Conservation (phyloP, 2,797 vertebrate genomes). For the Trichosurus vulpecula region DNA sequence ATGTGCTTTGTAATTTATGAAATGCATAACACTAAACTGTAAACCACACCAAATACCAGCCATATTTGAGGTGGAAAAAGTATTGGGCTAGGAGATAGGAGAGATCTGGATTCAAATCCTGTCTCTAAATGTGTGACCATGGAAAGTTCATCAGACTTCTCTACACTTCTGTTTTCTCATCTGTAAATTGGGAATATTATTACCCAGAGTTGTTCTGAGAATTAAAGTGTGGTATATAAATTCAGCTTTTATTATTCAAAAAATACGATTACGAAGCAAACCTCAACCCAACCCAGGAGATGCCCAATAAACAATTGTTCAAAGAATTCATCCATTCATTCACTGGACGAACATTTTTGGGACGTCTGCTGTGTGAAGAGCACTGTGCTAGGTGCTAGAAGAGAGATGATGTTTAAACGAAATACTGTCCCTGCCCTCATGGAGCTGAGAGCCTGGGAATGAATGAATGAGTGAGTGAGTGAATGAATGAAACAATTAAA, state of each 20-base stretch:
- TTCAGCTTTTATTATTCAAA: not conserved
- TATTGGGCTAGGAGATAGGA: not conserved
- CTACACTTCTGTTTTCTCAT: not conserved
- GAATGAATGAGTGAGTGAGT: not conserved
- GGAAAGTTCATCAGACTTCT: not conserved
- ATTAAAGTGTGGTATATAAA: not conserved
- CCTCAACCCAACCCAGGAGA: not conserved
- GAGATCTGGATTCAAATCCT: not conserved
- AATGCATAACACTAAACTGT: not conserved
- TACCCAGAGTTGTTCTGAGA: accelerated
- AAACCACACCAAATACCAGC: not conserved
- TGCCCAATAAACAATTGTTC: not conserved
- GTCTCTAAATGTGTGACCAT: too few species aligned
- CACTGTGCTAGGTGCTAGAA: not conserved
- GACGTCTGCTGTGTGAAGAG: not conserved
- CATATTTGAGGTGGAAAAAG: not conserved
- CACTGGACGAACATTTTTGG: not conserved
- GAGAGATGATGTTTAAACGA: not conserved
- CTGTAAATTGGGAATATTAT: not conserved
- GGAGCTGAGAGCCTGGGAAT: not conserved
- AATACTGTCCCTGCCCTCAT: not conserved
- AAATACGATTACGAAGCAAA: not conserved
- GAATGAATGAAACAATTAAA: not conserved
- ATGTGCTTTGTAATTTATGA: not conserved
- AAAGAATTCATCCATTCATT: not conserved